Base-by-base conservation (phyloP, 1,140 invertebrate species). In the Trachymyrmex septentrionalis region DNA sequence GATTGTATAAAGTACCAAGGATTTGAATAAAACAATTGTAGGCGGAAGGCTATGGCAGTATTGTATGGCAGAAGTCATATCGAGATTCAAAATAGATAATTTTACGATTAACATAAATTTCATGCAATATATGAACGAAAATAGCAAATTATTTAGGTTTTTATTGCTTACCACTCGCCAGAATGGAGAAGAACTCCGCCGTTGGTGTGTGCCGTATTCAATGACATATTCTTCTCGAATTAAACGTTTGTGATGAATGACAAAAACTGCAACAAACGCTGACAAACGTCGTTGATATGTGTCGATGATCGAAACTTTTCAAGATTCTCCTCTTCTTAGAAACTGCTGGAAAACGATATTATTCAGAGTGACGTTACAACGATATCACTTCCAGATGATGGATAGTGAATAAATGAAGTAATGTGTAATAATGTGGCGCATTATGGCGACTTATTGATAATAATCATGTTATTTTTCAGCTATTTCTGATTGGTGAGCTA, bases 201-300 rank as follows among this genome's bases (percentile, higher is more conserved):
- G 93, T 98, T 98, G 19, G 98, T 97, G 94, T 99, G 98, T 77
- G 98, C 98, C 80, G 98, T 99, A 94, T 99, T 99, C 81, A 99
- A 95, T 86, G 98, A 98, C 98, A 99, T 99, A 87, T 94, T 96
- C 90, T 90, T 48, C 34, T 72, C 80, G 66, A 16, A 7, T 50
- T 12, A 48, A 48, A 48, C 0, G 59, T 14, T 63, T 24, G 2
- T 24, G 34, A 72, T 6, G 14, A 14, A 80, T 53, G 24, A 57
- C 3, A 72, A 57, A 57, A 61, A 5, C 6, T 59, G 4, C 34
- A 10, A 57, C 19, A 5, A 44, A 24, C 16, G 21, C 14, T 55
- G n/a, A 9, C n/a, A 24, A 48, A 38, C 5, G 30, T 24, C 34
- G 48, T 24, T 2, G n/a, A 38, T 16, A 16, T 0, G 10, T 7